A percentile compares a stretch with the other conserved stretches of the same genome.
Conservation (phyloP, 2,797 vertebrate species). For the Alectoris magna region DNA sequence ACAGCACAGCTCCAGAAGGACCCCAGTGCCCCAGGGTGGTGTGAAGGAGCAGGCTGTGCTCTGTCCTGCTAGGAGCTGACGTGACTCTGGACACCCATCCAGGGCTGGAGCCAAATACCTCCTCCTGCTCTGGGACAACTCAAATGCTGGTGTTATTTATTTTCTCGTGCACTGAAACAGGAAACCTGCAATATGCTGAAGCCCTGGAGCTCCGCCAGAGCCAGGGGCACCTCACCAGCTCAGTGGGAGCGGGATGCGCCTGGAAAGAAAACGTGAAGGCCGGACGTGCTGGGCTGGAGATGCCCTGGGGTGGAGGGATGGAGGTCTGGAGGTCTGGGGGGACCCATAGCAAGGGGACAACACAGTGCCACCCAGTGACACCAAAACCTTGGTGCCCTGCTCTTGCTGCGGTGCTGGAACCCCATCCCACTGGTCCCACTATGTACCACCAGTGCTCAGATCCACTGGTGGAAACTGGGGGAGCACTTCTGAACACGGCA, state of each 20-base stretch:
- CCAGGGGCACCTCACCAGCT: background rate
- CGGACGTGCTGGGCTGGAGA: background rate
- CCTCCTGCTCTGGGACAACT: conserved; percentile 25
- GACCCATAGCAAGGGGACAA: background rate
- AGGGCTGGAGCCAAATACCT: conserved; percentile 7
- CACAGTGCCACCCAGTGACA: background rate
- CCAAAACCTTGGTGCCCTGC: fast-evolving
- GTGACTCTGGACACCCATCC: background rate
- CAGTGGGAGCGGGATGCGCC: background rate
- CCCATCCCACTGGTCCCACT: no score
- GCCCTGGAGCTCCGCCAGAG: conserved; percentile 12
- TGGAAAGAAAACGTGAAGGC: background rate
- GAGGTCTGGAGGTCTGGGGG: fast-evolving
- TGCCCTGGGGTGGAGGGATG: background rate
- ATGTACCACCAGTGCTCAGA: background rate
- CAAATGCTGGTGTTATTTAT: background rate
- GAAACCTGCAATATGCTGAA: conserved; percentile 43
- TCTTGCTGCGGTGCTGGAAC: background rate
- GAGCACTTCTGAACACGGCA: background rate
- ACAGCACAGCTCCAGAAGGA: no score
- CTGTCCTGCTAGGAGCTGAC: background rate
- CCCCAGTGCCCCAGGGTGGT: background rate
- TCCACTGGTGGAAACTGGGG: background rate
- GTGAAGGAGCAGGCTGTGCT: background rate
- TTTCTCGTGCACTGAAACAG: conserved; percentile 40